Evolutionary conservation across 2,113 vertebrate genomes (phyloP).

Genomic region (Oxyura jamaicensis): DNA sequence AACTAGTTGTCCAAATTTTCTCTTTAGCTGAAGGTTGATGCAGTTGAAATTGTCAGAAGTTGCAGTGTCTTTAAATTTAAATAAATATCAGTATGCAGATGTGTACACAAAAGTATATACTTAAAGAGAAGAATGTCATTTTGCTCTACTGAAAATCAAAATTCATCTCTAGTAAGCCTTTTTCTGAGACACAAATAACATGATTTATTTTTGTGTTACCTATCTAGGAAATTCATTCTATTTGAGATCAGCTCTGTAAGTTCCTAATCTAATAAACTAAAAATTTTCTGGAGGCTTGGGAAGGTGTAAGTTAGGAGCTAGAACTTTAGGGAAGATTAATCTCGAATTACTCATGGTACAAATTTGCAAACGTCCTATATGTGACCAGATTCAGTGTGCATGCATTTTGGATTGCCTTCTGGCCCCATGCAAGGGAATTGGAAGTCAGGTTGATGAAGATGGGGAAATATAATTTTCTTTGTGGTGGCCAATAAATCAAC

Average conservation of each 20-base stretch:
- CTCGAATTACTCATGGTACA: background rate
- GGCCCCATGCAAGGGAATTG: background rate
- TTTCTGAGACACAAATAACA: background rate
- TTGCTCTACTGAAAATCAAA: background rate
- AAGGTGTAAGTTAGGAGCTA: background rate
- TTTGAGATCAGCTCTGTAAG: background rate
- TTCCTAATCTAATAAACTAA: background rate
- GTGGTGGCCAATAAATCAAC: background rate
- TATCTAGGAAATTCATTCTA: background rate
- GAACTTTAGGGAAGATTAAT: background rate
- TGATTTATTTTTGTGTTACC: background rate
- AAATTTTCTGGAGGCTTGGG: background rate
- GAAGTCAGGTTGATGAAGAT: background rate
- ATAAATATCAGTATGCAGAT: background rate
- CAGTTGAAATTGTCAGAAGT: background rate
- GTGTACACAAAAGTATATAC: background rate
- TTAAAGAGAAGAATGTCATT: background rate
- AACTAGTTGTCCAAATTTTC: background rate
- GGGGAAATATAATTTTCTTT: background rate
- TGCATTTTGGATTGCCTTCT: background rate
- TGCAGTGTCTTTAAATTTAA: background rate
- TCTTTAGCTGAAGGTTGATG: background rate
- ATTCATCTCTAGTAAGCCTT: background rate
- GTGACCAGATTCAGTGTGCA: background rate
- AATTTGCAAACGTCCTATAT: background rate